A percentile compares a stretch with the other conserved stretches of the same genome.
These are phyloP conservation scores for Drosophila colorata DNA, from an alignment of 2,888 invertebrate genomes.

Conservation along the genomic window DNA sequence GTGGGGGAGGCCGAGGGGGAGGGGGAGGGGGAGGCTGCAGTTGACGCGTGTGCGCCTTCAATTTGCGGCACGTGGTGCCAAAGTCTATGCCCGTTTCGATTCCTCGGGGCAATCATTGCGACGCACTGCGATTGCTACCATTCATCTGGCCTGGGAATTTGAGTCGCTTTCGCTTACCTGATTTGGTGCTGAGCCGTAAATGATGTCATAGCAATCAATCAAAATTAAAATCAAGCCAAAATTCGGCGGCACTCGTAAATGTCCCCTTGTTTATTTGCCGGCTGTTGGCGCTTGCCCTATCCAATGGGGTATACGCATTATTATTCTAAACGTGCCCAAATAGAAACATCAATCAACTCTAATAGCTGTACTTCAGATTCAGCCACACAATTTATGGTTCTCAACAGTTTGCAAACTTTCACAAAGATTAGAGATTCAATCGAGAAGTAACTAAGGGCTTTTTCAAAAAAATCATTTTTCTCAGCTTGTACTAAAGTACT, in stretches of 20 bases:
- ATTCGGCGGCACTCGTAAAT: conserved; percentile 46
- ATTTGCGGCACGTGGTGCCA: conserved; percentile 11
- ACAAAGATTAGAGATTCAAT: not conserved
- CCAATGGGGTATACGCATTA: conserved; percentile 7
- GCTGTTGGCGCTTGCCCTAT: not conserved
- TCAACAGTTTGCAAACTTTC: not conserved
- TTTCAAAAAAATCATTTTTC: not conserved
- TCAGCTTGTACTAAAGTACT: too few species aligned
- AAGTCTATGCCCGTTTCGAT: conserved; percentile 13
- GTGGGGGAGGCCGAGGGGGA: too few species aligned
- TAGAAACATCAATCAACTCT: conserved; percentile 33
- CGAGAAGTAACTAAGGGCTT: not conserved
- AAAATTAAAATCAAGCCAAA: conserved; percentile 66
- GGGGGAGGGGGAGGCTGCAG: not conserved
- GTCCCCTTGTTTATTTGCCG: conserved; percentile 40
- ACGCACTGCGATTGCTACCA: conserved; percentile 4
- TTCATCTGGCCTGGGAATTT: conserved; percentile 14
- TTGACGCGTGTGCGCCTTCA: conserved; percentile 6
- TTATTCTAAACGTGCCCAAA: not conserved
- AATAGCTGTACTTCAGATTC: conserved; percentile 1
- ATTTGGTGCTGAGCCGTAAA: conserved; percentile 16
- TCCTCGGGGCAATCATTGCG: not conserved
- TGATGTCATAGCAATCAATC: conserved; percentile 65
- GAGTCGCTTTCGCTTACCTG: conserved; percentile 21
- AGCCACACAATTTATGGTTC: conserved; percentile 2